Base-by-base conservation (phyloP, 2,888 invertebrate genomes). In the Acrobasis repandana region DNA sequence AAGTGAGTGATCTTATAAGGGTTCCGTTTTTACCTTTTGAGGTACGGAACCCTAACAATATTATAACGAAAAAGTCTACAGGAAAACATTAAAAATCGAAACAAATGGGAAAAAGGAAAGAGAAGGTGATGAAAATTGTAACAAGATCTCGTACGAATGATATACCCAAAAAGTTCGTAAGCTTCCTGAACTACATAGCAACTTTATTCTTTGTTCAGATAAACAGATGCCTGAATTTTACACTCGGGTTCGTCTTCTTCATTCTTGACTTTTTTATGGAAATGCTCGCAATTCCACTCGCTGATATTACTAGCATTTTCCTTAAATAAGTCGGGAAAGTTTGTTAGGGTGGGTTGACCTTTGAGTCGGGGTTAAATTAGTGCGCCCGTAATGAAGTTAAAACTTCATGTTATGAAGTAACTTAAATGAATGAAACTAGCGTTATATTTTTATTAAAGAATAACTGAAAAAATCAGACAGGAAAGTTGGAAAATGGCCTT, bases 211-310 rank as follows among this genome's bases (percentile, higher is more conserved):
- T 60, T 50, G 28, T 51, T 28, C 60, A 46, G 43, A 60, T 60
- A 60, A 47, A 60, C 43, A 52, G 28, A 58, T 58, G 49, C 38
- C 47, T 57, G 57, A 48, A 57, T 57, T 57, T 47, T 48, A 57
- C 48, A 48, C 57, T 34, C 57, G 34, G 54, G 16, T 54, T 54
- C 54, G 18, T 16, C 18, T 38, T 38, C 20, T 54, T 54, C 54
- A 18, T 54, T 54, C 54, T 54, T 16, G 5, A 6, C 34, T 54
- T 54, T 54, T 28, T 54, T 54, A 54, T 54, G 54, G 38, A 54
- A 54, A 54, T 54, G 54, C 38, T 10, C 1, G 54, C 54, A 54
- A 54, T 54, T 54, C 20, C 54, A 38, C 54, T 14, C 54, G 54
- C 54, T 54, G 20, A n/a, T 54, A 54, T 43, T 54, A n/a, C 54